Evolutionary conservation across 2,797 vertebrate species (phyloP).

Genomic region (Sebastes oblongus): DNA sequence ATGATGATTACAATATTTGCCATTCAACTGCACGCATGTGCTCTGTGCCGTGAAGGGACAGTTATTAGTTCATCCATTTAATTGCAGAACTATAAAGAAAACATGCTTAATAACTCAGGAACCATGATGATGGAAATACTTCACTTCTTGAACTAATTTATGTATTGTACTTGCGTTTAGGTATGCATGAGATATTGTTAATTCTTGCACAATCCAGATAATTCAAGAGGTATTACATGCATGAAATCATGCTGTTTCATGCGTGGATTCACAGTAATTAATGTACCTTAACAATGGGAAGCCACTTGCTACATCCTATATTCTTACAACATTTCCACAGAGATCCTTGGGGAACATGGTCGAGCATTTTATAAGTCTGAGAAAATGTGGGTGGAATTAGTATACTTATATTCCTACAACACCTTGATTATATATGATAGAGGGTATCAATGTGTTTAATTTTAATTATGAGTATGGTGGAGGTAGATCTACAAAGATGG

Average conservation of each 20-base stretch:
- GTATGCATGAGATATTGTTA: constrained; percentile 20
- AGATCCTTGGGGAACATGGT: background rate
- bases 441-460: background rate
- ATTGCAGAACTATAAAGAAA: constrained; percentile 4
- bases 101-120: constrained; percentile 20
- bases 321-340: background rate
- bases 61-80: background rate
- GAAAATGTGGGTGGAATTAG: background rate
- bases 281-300: background rate
- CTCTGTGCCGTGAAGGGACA: constrained; percentile 8
- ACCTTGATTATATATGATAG: background rate
- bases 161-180: constrained; percentile 15
- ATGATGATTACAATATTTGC: constrained; percentile 6
- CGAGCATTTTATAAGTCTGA: background rate
- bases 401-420: background rate
- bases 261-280: constrained; percentile 27
- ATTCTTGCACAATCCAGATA: constrained; percentile 27
- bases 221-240: constrained; percentile 33
- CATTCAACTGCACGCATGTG: background rate
- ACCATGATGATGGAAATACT: constrained; percentile 14
- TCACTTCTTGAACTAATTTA: constrained; percentile 18
- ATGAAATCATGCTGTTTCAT: constrained; percentile 27
- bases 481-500: background rate
- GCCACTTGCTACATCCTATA: background rate
- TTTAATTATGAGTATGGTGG: background rate